These are phyloP conservation scores for Apeltes quadracus DNA, from an alignment of 2,113 vertebrate genomes.

Conservation along the genomic window DNA sequence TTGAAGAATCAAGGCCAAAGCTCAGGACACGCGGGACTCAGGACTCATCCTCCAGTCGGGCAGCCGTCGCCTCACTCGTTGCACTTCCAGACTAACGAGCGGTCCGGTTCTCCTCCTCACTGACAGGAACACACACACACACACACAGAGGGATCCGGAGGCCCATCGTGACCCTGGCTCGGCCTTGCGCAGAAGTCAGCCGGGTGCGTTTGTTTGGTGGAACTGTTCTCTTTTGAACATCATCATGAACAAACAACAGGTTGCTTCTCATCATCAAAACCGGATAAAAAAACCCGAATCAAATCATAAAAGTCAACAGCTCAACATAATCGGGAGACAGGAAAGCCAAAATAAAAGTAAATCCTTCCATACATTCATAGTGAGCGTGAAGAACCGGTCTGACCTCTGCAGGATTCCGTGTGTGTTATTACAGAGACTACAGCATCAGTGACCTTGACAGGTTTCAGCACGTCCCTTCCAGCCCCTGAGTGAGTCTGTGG, in stretches of 20 bases:
- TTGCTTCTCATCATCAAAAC: too few relatives aligned
- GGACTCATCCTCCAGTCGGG: conserved; percentile 18
- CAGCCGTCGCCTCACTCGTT: conserved; percentile 25
- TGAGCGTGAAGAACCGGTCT: conserved; percentile 1
- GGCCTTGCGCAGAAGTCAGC: conserved; percentile 8
- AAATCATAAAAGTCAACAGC: conserved; percentile 14
- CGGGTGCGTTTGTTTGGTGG: conserved; percentile 11
- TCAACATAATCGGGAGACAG: background rate
- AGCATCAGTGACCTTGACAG: conserved; percentile 53
- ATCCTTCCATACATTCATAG: conserved; percentile 9
- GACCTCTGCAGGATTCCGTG: background rate
- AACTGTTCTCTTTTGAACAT: background rate
- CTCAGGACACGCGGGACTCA: background rate
- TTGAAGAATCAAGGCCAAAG: conserved; percentile 2
- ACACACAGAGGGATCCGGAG: conserved; percentile 23
- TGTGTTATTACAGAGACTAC: conserved; percentile 9
- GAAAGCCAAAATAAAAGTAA: conserved; percentile 17
- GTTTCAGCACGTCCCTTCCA: conserved; percentile 27
- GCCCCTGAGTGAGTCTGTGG: conserved; percentile 13
- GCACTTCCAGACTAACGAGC: conserved; percentile 19
- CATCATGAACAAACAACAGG: too few relatives aligned
- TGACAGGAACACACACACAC: conserved; percentile 5
- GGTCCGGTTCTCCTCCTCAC: conserved; percentile 18
- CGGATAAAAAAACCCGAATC: too few relatives aligned
- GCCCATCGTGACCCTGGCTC: conserved; percentile 31